phyloP scores from a whole-genome alignment of 1,140 invertebrate genomes.

The Danaus melanippus region DNA sequence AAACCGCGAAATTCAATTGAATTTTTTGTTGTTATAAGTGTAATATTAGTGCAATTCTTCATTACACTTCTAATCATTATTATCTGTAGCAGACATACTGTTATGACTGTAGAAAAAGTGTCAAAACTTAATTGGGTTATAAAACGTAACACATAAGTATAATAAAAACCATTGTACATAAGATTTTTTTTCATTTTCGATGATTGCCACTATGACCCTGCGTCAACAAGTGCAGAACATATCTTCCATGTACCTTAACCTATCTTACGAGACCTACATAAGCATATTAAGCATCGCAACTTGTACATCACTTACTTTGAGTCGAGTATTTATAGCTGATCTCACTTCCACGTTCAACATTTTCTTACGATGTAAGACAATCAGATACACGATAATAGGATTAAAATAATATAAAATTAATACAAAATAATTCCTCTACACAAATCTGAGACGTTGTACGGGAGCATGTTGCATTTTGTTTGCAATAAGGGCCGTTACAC shows the following conservation, averaged over 20 bases:
- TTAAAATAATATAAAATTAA: neutral
- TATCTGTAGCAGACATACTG: no score
- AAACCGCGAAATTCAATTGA: no score
- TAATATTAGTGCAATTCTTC: no score
- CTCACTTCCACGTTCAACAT: slow-evolving; percentile 5
- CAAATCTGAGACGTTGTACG: neutral
- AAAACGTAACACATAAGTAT: no score
- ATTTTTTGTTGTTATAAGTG: no score
- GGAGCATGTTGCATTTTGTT: neutral
- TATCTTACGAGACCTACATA: slow-evolving; percentile 55
- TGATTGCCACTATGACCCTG: no score
- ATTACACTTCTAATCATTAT: no score
- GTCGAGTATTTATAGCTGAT: slow-evolving; percentile 46
- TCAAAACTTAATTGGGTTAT: no score
- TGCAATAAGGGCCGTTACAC: slow-evolving; percentile 15
- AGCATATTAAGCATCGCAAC: slow-evolving; percentile 52
- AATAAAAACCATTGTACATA: no score
- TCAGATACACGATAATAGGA: neutral
- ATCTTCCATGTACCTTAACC: slow-evolving; percentile 40
- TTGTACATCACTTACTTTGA: slow-evolving; percentile 35
- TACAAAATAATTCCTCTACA: neutral
- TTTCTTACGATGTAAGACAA: slow-evolving; percentile 1
- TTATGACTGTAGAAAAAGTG: no score
- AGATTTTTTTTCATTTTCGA: no score
- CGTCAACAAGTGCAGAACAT: slow-evolving; percentile 26